Evolutionary conservation across 2,888 invertebrate species (phyloP).

Genomic region (Spodoptera exigua): DNA sequence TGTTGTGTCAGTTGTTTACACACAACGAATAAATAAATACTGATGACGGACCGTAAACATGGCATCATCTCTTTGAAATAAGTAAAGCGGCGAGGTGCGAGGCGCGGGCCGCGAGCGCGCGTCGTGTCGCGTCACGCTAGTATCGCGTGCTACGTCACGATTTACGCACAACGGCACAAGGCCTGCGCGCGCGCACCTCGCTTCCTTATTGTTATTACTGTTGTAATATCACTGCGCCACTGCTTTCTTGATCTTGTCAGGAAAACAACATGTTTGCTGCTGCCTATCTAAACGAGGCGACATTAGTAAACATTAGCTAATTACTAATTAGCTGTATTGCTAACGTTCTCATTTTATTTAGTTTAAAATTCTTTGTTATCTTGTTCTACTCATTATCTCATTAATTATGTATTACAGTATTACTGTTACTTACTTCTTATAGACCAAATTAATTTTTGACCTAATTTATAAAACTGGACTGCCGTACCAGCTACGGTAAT

Average conservation of each 20-base stretch:
- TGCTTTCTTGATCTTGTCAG: constrained; percentile 40
- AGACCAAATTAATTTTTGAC: too few species aligned
- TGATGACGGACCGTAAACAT: constrained; percentile 44
- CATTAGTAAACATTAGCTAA: constrained; percentile 26
- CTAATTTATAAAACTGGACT: too few species aligned
- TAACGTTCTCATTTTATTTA: constrained; percentile 28
- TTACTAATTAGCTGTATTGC: constrained; percentile 34
- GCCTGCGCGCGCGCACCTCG: constrained; percentile 69
- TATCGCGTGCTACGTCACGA: constrained; percentile 80
- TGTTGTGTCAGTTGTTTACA: constrained; percentile 20
- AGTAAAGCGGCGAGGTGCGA: constrained; percentile 20
- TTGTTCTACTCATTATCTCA: constrained; percentile 25
- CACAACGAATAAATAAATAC: constrained; percentile 23
- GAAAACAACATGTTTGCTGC: constrained; percentile 34
- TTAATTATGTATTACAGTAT: too few species aligned
- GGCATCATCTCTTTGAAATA: constrained; percentile 45
- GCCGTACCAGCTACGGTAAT: too few species aligned
- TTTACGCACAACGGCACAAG: constrained; percentile 73
- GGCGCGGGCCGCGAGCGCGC: constrained; percentile 25
- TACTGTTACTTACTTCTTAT: too few species aligned
- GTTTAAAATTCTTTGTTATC: constrained; percentile 40
- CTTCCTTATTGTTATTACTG: constrained; percentile 75
- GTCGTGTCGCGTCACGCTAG: constrained; percentile 71
- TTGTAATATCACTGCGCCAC: constrained; percentile 59
- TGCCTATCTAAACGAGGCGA: constrained; percentile 27